phyloP scores from a whole-genome alignment of 37 sponge, comb jelly and placozoan genomes.

The Amphimedon queenslandica region DNA sequence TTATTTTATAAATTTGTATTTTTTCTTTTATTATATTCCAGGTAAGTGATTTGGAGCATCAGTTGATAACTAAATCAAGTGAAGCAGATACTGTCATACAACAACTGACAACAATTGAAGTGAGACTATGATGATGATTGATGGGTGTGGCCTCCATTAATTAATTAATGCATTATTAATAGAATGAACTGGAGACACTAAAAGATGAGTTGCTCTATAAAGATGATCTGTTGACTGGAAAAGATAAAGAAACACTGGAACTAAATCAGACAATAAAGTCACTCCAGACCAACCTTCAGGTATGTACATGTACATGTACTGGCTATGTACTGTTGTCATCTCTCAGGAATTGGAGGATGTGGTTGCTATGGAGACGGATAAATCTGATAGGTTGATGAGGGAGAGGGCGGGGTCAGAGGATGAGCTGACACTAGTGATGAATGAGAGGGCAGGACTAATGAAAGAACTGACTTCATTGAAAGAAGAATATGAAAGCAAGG shows the following conservation, averaged over 20 bases:
- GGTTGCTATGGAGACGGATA: too few relatives aligned
- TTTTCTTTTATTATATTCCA: constrained; percentile 1
- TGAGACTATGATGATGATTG: too few relatives aligned
- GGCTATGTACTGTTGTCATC: too few relatives aligned
- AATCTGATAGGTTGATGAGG: too few relatives aligned
- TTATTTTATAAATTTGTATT: too few relatives aligned
- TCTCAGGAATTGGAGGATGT: too few relatives aligned
- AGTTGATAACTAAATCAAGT: constrained; percentile 1
- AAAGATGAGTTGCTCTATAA: constrained; percentile 72
- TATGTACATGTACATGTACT: too few relatives aligned
- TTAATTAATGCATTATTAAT: neutral
- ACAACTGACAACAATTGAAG: constrained; percentile 62
- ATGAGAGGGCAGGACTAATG: neutral
- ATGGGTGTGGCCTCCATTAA: too few relatives aligned
- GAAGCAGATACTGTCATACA: constrained; percentile 59
- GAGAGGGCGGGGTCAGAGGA: too few relatives aligned
- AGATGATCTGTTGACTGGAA: constrained; percentile 31
- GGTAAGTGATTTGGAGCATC: constrained; percentile 55
- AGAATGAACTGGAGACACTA: constrained; percentile 80
- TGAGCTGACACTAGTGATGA: constrained; percentile 1
- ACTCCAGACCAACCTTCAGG: constrained; percentile 60
- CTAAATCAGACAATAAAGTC: constrained; percentile 41
- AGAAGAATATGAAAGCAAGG: neutral
- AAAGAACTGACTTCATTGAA: neutral
- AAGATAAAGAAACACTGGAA: constrained; percentile 28